phyloP scores from a whole-genome alignment of 2,113 vertebrate genomes.

The Brevimyrus niger region DNA sequence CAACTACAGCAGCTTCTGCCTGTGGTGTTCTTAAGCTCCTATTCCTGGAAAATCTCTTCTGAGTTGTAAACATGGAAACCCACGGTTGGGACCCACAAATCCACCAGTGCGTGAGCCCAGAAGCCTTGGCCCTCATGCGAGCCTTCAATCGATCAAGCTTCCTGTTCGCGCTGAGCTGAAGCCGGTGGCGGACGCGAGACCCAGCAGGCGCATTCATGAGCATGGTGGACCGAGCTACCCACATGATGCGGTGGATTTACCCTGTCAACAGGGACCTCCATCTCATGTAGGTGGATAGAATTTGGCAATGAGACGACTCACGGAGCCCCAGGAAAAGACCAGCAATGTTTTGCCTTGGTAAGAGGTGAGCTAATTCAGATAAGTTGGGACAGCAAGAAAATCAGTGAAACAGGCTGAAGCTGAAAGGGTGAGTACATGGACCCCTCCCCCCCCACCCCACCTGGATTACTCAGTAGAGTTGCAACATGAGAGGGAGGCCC shows the following conservation, averaged over 20 bases:
- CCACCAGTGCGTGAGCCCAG: not conserved
- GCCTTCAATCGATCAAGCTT: not conserved
- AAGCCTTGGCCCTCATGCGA: not conserved
- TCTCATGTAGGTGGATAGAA: not conserved
- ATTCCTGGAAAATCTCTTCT: not conserved
- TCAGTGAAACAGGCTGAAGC: not conserved
- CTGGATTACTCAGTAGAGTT: not conserved
- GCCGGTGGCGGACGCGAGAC: not conserved
- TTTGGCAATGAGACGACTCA: not conserved
- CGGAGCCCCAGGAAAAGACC: not conserved
- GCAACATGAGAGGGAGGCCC: not conserved
- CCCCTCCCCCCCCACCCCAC: not conserved
- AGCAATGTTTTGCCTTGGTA: not conserved
- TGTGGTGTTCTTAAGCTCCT: not conserved
- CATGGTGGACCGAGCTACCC: not conserved
- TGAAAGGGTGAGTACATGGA: not conserved
- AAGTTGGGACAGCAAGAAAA: not conserved
- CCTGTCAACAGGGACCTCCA: not conserved
- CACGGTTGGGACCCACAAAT: not conserved
- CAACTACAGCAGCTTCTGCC: not conserved
- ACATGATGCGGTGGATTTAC: not conserved
- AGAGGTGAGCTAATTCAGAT: not conserved
- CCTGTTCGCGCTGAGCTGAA: not conserved
- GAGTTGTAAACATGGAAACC: not conserved
- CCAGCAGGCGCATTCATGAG: not conserved